Evolutionary conservation across 2,888 invertebrate species (phyloP).

Genomic region (Drosophila austrosaltans): DNA sequence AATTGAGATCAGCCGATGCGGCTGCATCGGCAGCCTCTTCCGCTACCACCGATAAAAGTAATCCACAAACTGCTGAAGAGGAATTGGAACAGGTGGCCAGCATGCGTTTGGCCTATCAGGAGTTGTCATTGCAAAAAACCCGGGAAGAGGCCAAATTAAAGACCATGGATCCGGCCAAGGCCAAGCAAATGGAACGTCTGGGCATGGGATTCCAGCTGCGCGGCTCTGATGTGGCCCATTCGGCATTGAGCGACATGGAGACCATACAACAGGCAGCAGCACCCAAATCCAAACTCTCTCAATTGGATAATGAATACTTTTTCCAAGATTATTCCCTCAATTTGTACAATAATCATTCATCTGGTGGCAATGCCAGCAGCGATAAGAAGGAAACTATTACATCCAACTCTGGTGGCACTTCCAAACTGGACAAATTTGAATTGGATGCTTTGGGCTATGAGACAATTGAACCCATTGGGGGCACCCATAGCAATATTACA

Average conservation of each 20-base stretch:
- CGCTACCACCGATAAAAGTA: conserved; percentile 67
- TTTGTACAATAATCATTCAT: conserved; percentile 54
- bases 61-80: conserved; percentile 85
- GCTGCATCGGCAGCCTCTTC: conserved; percentile 30
- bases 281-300: conserved; percentile 68
- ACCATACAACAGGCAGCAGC: conserved; percentile 92
- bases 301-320: conserved; percentile 76
- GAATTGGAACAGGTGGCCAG: conserved; percentile 89
- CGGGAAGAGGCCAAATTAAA: conserved; percentile 90
- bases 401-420: conserved; percentile 35
- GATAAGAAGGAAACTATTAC: conserved; percentile 50
- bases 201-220: conserved; percentile 91
- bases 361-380: conserved; percentile 35
- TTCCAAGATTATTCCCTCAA: conserved; percentile 74
- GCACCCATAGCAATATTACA: conserved; percentile 80
- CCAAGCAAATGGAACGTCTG: conserved; percentile 94
- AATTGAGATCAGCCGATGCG: conserved; percentile 85
- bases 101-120: conserved; percentile 90
- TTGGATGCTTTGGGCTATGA: conserved; percentile 82
- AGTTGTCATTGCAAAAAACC: conserved; percentile 88
- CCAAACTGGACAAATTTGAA: conserved; percentile 79
- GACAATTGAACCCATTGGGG: conserved; percentile 82
- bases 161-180: conserved; percentile 91
- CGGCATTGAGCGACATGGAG: conserved; percentile 95
- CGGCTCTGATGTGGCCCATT: conserved; percentile 89